phyloP scores from a whole-genome alignment of 1,140 invertebrate species.

The Heliconius eleuchia region DNA sequence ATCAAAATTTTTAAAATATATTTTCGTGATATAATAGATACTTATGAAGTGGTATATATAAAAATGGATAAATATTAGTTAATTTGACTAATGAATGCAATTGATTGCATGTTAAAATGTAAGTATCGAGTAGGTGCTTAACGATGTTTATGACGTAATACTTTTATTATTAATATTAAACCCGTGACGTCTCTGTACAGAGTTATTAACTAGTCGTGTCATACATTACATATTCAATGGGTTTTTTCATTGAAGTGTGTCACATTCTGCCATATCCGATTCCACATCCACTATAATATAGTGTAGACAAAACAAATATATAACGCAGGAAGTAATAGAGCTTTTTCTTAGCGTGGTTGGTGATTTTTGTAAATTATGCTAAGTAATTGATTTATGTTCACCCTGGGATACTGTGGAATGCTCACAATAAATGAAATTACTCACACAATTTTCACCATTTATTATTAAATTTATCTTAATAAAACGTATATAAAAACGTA shows the following conservation, averaged over 20 bases:
- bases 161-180: slow-evolving; percentile 5
- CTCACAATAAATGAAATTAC: neutral
- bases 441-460: neutral
- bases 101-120: neutral
- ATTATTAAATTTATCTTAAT: neutral
- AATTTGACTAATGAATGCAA: neutral
- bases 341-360: slow-evolving; percentile 5
- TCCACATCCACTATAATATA: neutral
- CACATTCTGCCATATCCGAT: slow-evolving; percentile 3
- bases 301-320: neutral
- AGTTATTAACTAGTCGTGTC: neutral
- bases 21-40: slow-evolving; percentile 5
- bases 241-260: neutral
- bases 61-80: neutral
- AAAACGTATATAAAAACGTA: neutral
- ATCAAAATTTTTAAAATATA: slow-evolving; percentile 20
- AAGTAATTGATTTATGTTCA: neutral
- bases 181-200: neutral
- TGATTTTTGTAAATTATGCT: neutral
- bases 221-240: neutral
- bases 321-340: slow-evolving; percentile 8
- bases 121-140: neutral
- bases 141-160: slow-evolving; percentile 10
- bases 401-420: neutral
- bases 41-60: slow-evolving; percentile 12